Base-by-base conservation (phyloP, 2,113 vertebrate species). In the Pogona vitticeps region DNA sequence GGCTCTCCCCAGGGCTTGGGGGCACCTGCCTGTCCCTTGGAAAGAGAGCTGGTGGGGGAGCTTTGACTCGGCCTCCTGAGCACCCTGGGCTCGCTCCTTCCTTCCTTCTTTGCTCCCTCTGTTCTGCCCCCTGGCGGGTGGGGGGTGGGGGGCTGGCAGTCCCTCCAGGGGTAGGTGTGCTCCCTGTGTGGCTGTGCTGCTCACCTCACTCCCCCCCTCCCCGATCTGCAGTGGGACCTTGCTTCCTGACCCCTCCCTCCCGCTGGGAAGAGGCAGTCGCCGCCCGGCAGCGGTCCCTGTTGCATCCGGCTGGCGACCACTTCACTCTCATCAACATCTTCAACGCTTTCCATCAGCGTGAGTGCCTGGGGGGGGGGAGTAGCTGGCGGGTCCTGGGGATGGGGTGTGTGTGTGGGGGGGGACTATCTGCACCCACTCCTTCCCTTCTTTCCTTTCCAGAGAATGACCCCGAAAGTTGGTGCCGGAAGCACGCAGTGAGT, bases 301-400 rank as follows among this genome's bases (percentile, higher is more conserved):
- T 98, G 88, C 98, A 98, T 42, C 80, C 94, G 0, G 95, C 94
- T 0, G 98, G 98, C 6, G 98, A 98, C 90, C 98, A 98, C 94
- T 97, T 97, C 91, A 98, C 97, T 68, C 96, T 98, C 91, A 97
- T 98, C 91, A 97, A 97, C 82, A 88, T 98, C 93, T 98, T 97
- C 90, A 97, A 97, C 0, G 95, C 96, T 40, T 98, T 97, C 91
- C 92, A 96, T 86, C 96, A 98, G 91, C 96, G 98, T 99, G 95
- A 95, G 98, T 94, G 90, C 71, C n/a, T 33, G 63, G 33, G 14
- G 7, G 13, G 3, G 46, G 1, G 17, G 80, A 1, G 61, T 1
- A 6, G 26, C 2, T 28, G 14, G 6, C 4, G 26, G 61, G 15
- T 8, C 15, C 15, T 2, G 9, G 15, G 46, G 12, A 13, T 0